Percentiles rank a stretch among this genome's conserved stretches.
phyloP scores from a whole-genome alignment of 2,888 invertebrate species.

The Invenusta paracnida region DNA sequence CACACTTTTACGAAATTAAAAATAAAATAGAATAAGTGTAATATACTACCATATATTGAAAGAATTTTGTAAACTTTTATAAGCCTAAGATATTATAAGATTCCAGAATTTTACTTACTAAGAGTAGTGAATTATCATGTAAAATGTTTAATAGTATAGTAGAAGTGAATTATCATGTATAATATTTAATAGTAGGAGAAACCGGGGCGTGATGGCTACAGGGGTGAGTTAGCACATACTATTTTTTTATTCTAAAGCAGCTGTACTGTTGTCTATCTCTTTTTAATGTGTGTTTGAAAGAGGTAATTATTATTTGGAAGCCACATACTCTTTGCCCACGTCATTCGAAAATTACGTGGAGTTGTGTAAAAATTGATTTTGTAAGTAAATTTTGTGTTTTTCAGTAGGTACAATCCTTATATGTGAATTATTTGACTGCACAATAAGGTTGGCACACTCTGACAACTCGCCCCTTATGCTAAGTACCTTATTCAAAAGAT shows the following conservation, averaged over 20 bases:
- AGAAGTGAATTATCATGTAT: too few relatives aligned
- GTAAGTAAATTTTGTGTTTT: neutral
- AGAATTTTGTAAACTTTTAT: too few relatives aligned
- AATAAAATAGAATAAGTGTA: too few relatives aligned
- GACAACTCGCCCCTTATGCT: neutral
- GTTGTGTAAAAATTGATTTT: neutral
- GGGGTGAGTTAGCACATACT: neutral
- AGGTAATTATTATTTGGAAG: neutral
- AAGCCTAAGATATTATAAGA: too few relatives aligned
- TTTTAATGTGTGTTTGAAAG: neutral
- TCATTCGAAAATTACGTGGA: neutral
- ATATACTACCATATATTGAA: too few relatives aligned
- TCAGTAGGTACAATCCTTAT: neutral
- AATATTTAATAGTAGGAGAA: too few relatives aligned
- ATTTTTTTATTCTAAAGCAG: neutral
- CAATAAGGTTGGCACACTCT: neutral
- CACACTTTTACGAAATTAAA: too few relatives aligned
- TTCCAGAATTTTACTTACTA: too few relatives aligned
- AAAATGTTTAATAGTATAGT: too few relatives aligned
- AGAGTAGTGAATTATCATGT: too few relatives aligned
- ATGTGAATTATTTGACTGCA: neutral
- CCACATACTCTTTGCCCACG: neutral
- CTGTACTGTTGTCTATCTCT: neutral
- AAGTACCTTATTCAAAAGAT: neutral
- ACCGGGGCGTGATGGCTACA: neutral